A percentile compares a stretch with the other conserved stretches of the same genome.
Conservation (phyloP, 2,888 invertebrate genomes). For the Cylindroiulus punctatus region DNA sequence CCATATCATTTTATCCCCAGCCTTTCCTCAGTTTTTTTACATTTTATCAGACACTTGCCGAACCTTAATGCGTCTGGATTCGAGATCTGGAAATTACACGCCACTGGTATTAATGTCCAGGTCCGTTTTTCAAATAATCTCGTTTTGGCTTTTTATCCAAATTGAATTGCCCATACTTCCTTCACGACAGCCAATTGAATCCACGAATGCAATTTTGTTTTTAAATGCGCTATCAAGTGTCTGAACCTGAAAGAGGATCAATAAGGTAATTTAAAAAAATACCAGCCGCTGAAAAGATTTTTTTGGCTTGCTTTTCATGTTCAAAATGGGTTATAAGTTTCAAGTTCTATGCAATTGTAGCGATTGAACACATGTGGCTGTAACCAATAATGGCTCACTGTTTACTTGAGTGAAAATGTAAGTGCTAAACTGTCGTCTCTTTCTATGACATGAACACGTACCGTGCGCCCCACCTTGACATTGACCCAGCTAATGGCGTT, state of each 20-base stretch:
- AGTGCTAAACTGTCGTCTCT: too few species aligned
- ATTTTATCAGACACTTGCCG: background rate
- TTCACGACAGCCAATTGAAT: background rate
- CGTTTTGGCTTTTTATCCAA: background rate
- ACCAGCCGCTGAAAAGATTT: too few species aligned
- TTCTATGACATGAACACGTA: too few species aligned
- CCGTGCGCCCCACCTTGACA: background rate
- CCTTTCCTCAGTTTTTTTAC: background rate
- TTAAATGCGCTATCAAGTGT: background rate
- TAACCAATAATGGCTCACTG: too few species aligned
- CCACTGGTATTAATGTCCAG: background rate
- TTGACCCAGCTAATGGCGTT: background rate
- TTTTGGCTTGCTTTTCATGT: too few species aligned
- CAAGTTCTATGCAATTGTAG: too few species aligned
- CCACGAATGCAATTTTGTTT: background rate
- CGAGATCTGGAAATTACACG: background rate
- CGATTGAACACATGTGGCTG: too few species aligned
- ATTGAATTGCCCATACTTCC: background rate
- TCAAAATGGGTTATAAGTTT: too few species aligned
- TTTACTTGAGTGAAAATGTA: too few species aligned
- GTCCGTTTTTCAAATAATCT: constrained; percentile 13
- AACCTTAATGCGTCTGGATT: background rate
- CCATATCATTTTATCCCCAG: constrained; percentile 18
- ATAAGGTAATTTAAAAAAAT: too few species aligned
- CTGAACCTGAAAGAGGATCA: background rate